A percentile compares a stretch with the other conserved stretches of the same genome.
Conservation (phyloP, 2,888 invertebrate species). For the Leptopilina syphax region DNA sequence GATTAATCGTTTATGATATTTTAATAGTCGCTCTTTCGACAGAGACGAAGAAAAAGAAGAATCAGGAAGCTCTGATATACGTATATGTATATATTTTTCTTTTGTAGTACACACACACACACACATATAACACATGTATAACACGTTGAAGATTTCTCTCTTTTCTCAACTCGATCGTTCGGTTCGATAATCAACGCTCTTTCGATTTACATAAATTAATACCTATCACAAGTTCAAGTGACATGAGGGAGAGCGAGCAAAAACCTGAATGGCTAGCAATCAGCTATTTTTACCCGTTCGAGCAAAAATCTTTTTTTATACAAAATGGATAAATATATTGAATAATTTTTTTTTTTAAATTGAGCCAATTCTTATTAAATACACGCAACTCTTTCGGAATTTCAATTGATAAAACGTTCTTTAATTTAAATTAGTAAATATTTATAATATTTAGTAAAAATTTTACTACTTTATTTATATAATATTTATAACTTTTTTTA, state of each 20-base stretch:
- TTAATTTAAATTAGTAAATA: no score
- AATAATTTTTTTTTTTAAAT: no score
- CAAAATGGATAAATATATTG: no score
- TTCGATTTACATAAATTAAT: constrained; percentile 67
- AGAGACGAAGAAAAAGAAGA: not conserved
- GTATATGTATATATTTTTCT: not conserved
- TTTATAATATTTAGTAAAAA: no score
- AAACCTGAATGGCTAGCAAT: constrained; percentile 29
- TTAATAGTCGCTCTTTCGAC: constrained; percentile 41
- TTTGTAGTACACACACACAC: not conserved
- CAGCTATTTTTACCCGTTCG: constrained; percentile 7
- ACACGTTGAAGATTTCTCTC: constrained; percentile 12
- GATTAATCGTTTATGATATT: constrained; percentile 45
- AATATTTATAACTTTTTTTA: no score
- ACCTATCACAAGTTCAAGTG: constrained; percentile 38
- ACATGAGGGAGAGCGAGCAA: constrained; percentile 23
- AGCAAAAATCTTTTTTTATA: not conserved
- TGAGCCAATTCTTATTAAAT: no score
- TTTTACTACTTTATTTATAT: no score
- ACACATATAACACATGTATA: not conserved
- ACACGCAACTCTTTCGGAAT: no score
- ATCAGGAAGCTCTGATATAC: constrained; percentile 21
- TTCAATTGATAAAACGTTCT: no score
- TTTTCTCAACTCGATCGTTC: constrained; percentile 52
- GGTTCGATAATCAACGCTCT: constrained; percentile 56